A percentile compares a stretch with the other conserved stretches of the same genome.
These are phyloP conservation scores for Cathartes aura DNA, from an alignment of 2,113 vertebrate species.

Conservation along the genomic window DNA sequence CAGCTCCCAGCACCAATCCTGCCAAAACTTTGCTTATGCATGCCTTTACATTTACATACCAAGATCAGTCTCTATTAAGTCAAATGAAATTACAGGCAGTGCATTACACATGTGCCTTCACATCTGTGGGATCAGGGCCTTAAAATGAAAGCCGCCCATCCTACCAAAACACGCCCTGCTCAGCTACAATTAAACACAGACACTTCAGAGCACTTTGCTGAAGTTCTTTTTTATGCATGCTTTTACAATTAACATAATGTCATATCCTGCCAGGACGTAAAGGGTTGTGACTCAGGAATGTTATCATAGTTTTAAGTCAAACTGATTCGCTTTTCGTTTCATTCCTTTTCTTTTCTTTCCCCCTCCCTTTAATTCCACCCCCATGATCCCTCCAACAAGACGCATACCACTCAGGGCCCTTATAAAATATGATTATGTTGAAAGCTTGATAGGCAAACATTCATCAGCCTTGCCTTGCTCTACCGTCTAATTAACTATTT, in stretches of 20 bases:
- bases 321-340: not conserved
- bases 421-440: fast-evolving
- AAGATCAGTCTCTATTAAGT: not conserved
- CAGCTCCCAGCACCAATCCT: not conserved
- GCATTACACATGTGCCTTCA: not conserved
- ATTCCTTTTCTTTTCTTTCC: not conserved
- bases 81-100: slow-evolving; percentile 4
- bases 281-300: slow-evolving; percentile 36
- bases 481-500: not conserved
- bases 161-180: slow-evolving; percentile 5
- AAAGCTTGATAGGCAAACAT: not conserved
- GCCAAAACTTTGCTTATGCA: not conserved
- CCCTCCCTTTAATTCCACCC: not conserved
- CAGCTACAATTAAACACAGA: slow-evolving; percentile 36
- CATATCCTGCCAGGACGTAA: not conserved
- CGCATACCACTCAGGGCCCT: fast-evolving
- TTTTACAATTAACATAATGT: slow-evolving; percentile 50
- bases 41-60: not conserved
- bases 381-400: not conserved
- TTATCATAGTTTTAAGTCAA: slow-evolving; percentile 5
- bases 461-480: not conserved
- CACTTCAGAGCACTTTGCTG: not conserved
- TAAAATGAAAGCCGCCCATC: not conserved
- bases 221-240: slow-evolving; percentile 32
- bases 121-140: slow-evolving; percentile 31